Conservation (phyloP, 2,113 vertebrate species). For the Lophura nycthemera region DNA sequence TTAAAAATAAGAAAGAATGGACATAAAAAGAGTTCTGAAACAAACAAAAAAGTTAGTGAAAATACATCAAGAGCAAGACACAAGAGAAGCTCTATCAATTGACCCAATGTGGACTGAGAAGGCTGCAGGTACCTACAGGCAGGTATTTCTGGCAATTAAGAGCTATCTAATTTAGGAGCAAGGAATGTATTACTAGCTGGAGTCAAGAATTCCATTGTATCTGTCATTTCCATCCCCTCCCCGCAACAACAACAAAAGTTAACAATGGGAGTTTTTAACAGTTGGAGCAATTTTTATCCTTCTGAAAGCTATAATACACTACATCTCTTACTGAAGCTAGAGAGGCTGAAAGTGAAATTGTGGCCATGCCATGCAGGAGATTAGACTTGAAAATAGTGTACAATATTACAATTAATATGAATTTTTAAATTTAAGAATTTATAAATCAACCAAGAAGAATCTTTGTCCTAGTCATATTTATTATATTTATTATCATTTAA, state of each 20-base stretch:
- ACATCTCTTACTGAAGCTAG: neutral
- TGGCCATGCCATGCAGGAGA: neutral
- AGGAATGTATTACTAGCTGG: neutral
- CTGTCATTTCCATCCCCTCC: neutral
- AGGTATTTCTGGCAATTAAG: neutral
- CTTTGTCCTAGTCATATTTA: neutral
- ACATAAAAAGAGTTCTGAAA: neutral
- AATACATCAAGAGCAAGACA: neutral
- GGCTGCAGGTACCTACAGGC: neutral
- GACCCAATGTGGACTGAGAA: neutral
- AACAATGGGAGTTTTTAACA: neutral
- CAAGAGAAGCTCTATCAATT: neutral
- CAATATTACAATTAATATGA: neutral
- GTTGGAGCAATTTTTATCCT: neutral
- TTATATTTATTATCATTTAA: conserved; percentile 30
- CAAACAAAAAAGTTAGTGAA: neutral
- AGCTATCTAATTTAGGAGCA: neutral
- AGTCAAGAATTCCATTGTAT: neutral
- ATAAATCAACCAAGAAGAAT: neutral
- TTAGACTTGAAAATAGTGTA: neutral
- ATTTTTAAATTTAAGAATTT: neutral
- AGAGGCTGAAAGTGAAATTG: neutral
- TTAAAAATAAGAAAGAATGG: neutral
- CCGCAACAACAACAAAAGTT: neutral
- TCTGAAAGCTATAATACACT: neutral